Conservation (phyloP, 2,888 invertebrate genomes). For the Cremastobaeus sp. region DNA sequence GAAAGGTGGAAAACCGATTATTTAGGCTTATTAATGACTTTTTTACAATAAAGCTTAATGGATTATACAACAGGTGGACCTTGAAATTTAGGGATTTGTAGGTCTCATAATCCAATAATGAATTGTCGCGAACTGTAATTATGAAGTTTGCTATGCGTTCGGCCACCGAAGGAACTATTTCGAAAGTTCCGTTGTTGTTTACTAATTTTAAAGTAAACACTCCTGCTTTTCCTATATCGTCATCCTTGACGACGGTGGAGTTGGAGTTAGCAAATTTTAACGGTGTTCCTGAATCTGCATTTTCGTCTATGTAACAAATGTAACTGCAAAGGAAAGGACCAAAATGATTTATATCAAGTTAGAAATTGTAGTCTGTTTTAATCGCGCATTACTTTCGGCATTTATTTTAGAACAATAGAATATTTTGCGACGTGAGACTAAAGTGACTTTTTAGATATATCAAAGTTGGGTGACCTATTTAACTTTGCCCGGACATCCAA, state of each 20-base stretch:
- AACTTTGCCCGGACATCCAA: too few relatives aligned
- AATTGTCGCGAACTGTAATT: slow-evolving; percentile 90
- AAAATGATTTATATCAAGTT: too few relatives aligned
- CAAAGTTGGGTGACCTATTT: too few relatives aligned
- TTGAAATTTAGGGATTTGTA: slow-evolving; percentile 86
- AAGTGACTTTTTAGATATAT: too few relatives aligned
- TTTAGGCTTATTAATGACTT: background rate
- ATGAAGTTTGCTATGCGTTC: slow-evolving; percentile 88
- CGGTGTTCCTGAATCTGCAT: slow-evolving; percentile 88
- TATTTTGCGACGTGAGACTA: too few relatives aligned
- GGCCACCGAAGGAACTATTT: slow-evolving; percentile 90
- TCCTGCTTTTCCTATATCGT: slow-evolving; percentile 89
- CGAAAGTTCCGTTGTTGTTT: slow-evolving; percentile 92
- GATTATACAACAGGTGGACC: slow-evolving; percentile 76
- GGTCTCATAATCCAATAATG: slow-evolving; percentile 90
- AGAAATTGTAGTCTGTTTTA: too few relatives aligned
- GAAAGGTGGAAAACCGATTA: too few relatives aligned
- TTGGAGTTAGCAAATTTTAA: slow-evolving; percentile 86
- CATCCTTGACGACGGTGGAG: slow-evolving; percentile 85
- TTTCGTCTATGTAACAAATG: slow-evolving; percentile 87
- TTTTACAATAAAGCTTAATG: background rate
- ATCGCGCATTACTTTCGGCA: too few relatives aligned
- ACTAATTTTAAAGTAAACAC: slow-evolving; percentile 88
- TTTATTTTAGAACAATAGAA: too few relatives aligned
- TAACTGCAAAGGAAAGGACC: too few relatives aligned